phyloP scores from a whole-genome alignment of 1,140 invertebrate genomes.

The Drosophila lowei region DNA sequence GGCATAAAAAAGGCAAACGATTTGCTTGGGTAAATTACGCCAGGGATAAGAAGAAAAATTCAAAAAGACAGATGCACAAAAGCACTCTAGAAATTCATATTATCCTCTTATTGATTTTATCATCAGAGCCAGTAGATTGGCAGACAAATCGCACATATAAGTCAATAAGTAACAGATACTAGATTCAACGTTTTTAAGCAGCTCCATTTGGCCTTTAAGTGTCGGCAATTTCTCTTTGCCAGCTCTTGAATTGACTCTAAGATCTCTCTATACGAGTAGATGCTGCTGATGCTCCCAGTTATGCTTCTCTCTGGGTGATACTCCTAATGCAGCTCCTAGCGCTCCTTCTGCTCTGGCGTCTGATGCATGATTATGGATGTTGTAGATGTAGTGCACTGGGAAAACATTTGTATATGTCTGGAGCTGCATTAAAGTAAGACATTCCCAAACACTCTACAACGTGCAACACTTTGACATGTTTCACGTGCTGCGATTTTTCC shows the following conservation, averaged over 20 bases:
- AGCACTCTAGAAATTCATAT: not conserved
- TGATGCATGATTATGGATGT: conserved; percentile 39
- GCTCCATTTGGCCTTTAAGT: conserved; percentile 39
- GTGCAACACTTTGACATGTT: conserved; percentile 11
- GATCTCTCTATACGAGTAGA: not conserved
- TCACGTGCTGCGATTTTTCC: conserved; percentile 25
- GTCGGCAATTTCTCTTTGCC: conserved; percentile 38
- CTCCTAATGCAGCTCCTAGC: no score
- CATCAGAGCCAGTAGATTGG: not conserved
- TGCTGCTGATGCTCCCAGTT: no score
- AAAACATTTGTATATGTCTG: conserved; percentile 30
- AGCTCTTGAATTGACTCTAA: conserved; percentile 13
- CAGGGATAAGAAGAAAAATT: not conserved
- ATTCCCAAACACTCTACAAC: conserved; percentile 2
- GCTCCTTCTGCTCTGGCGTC: not conserved
- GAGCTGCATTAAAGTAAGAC: conserved; percentile 23
- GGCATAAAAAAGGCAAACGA: conserved; percentile 14
- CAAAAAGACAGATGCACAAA: not conserved
- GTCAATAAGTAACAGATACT: conserved; percentile 23
- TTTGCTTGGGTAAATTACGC: conserved; percentile 7
- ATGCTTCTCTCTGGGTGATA: no score
- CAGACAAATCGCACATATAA: conserved; percentile 2
- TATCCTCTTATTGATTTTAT: conserved; percentile 3
- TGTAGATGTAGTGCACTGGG: not conserved
- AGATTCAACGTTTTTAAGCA: conserved; percentile 16